Evolutionary conservation across 2,888 invertebrate species (phyloP).

Genomic region (Chrysolina haemoptera): DNA sequence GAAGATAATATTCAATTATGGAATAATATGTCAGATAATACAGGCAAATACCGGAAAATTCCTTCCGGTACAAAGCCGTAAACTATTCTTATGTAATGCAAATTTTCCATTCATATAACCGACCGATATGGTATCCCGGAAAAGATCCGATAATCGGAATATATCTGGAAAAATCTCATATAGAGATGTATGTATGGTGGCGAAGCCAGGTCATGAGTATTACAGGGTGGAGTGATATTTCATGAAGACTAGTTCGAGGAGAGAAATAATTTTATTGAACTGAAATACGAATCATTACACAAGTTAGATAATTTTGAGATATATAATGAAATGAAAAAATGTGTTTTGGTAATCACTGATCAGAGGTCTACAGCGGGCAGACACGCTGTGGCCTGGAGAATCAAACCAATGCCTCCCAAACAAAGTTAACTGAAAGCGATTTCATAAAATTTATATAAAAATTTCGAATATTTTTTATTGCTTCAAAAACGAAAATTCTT

Average conservation of each 20-base stretch:
- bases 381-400: too few species aligned
- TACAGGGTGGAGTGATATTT: constrained; percentile 6
- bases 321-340: too few species aligned
- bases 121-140: constrained; percentile 12
- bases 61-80: neutral
- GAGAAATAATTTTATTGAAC: neutral
- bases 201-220: neutral
- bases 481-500: too few species aligned
- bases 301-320: too few species aligned
- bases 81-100: constrained; percentile 3
- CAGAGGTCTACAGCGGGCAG: too few species aligned
- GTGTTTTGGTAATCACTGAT: too few species aligned
- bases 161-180: constrained; percentile 5
- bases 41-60: neutral
- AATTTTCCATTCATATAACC: constrained; percentile 14
- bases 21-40: neutral
- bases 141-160: constrained; percentile 19
- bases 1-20: neutral
- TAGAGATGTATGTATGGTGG: constrained; percentile 14
- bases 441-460: too few species aligned
- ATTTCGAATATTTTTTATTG: too few species aligned
- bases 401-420: too few species aligned
- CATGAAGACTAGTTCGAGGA: neutral
- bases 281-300: too few species aligned
- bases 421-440: too few species aligned